Evolutionary conservation across 1,140 invertebrate genomes (phyloP).

Genomic region (Neotoxoptera formosana): DNA sequence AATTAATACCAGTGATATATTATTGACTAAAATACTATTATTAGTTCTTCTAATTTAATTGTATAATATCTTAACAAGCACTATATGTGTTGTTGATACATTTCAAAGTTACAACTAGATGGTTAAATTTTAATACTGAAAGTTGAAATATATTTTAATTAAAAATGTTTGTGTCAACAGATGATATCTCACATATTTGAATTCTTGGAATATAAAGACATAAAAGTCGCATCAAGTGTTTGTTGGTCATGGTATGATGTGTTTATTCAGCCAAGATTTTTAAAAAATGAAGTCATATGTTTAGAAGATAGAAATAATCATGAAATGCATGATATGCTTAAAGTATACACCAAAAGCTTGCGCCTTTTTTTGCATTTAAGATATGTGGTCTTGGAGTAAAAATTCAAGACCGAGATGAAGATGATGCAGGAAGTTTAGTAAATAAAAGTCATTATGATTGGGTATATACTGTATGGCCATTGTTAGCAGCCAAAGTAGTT

Average conservation of each 20-base stretch:
- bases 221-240: constrained; percentile 15
- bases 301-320: neutral
- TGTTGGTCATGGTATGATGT: constrained; percentile 17
- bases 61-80: too few species aligned
- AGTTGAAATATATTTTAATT: neutral
- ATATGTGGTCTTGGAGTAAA: neutral
- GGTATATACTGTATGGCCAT: neutral
- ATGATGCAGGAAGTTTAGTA: neutral
- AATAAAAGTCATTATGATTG: neutral
- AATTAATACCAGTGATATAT: too few species aligned
- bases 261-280: constrained; percentile 1
- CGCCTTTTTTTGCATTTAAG: neutral
- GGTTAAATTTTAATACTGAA: too few species aligned
- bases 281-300: constrained; percentile 9
- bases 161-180: neutral
- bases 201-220: neutral
- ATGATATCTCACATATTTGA: neutral
- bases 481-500: neutral
- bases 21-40: too few species aligned
- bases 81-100: too few species aligned
- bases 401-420: neutral
- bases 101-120: too few species aligned
- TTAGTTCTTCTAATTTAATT: too few species aligned
- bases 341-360: neutral
- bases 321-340: neutral